Percentiles rank a stretch among this genome's conserved stretches.
Evolutionary conservation across 1,140 invertebrate species (phyloP).

Genomic region (Drosophila ficusphila): DNA sequence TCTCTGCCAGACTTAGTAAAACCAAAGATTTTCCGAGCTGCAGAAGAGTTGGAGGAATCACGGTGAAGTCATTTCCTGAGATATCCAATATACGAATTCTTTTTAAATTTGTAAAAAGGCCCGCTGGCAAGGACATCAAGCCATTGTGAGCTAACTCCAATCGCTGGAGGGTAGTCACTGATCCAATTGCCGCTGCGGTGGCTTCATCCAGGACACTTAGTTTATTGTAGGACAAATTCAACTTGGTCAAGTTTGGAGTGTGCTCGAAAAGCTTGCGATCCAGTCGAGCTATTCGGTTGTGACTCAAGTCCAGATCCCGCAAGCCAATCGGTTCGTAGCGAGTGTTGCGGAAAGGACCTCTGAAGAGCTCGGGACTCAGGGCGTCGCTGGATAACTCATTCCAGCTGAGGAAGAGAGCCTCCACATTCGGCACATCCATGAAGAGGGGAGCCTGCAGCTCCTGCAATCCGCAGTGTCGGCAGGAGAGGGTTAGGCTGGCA

Average conservation of each 20-base stretch:
- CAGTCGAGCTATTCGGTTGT: conserved; percentile 88
- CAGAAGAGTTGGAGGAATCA: conserved; percentile 85
- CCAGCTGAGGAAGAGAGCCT: conserved; percentile 89
- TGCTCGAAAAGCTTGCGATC: conserved; percentile 89
- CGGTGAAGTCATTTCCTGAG: conserved; percentile 86
- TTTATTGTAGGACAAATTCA: conserved; percentile 89
- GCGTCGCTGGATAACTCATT: conserved; percentile 88
- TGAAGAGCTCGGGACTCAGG: conserved; percentile 86
- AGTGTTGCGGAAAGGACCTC: conserved; percentile 86
- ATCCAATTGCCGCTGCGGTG: conserved; percentile 86
- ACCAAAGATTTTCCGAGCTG: conserved; percentile 85
- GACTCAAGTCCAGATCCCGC: conserved; percentile 87
- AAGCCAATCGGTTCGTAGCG: conserved; percentile 88
- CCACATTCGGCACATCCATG: conserved; percentile 87
- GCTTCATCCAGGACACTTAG: conserved; percentile 87
- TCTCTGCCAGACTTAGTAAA: conserved; percentile 86
- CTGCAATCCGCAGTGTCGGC: conserved; percentile 85
- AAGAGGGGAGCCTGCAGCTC: conserved; percentile 88
- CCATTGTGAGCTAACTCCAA: conserved; percentile 87
- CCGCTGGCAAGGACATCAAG: conserved; percentile 84
- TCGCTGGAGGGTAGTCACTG: conserved; percentile 85
- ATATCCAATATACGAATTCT: conserved; percentile 86
- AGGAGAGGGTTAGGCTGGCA: conserved; percentile 77
- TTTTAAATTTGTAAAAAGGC: conserved; percentile 84
- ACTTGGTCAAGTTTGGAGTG: conserved; percentile 86